These are phyloP conservation scores for Dendrocopos noguchii DNA, from an alignment of 2,113 vertebrate genomes.

Conservation along the genomic window DNA sequence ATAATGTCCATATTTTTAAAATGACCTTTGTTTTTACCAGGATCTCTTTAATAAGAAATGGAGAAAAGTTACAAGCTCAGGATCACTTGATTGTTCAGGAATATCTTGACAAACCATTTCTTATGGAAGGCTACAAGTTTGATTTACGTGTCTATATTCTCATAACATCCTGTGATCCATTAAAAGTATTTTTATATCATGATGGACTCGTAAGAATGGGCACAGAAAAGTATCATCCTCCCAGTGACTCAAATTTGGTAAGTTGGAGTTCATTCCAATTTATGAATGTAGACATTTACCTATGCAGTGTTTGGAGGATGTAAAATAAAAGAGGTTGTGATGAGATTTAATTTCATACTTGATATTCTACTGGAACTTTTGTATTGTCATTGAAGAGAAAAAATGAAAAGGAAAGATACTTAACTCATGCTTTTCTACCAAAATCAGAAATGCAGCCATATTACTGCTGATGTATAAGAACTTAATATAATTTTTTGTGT, in stretches of 20 bases:
- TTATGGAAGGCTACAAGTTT: conserved; percentile 99
- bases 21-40: conserved; percentile 73
- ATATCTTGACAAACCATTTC: conserved; percentile 96
- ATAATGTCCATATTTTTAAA: not conserved
- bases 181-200: conserved; percentile 96
- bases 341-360: not conserved
- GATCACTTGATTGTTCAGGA: conserved; percentile 99
- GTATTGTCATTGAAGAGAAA: not conserved
- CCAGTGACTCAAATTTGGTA: conserved; percentile 96
- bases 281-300: not conserved
- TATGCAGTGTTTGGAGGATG: not conserved
- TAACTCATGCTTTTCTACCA: not conserved
- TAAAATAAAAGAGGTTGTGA: not conserved
- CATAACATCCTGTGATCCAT: conserved; percentile 96
- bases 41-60: conserved; percentile 97
- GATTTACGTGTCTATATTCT: conserved; percentile 97
- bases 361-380: not conserved
- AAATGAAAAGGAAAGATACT: not conserved
- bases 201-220: conserved; percentile 98
- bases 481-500: not conserved
- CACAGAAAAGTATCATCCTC: conserved; percentile 95
- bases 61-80: conserved; percentile 94
- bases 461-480: not conserved
- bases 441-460: not conserved
- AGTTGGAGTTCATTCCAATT: conserved; percentile 59